Percentiles rank a stretch among this genome's conserved stretches.
phyloP scores from a whole-genome alignment of 1,140 invertebrate species.

The Pogonomyrmex californicus region DNA sequence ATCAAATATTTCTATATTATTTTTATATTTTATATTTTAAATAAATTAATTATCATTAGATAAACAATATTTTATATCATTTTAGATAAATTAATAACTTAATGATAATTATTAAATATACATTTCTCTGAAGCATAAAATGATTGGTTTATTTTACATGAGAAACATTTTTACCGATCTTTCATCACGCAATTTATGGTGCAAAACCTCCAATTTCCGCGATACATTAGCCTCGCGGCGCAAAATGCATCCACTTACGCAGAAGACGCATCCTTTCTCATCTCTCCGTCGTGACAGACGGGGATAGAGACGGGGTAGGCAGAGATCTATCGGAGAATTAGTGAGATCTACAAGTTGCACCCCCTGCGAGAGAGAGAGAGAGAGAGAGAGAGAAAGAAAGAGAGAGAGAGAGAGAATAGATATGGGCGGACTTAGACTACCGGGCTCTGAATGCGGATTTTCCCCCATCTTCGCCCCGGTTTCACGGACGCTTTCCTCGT shows the following conservation, averaged over 20 bases:
- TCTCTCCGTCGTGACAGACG: conserved; percentile 48
- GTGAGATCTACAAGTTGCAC: conserved; percentile 66
- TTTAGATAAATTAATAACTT: background rate
- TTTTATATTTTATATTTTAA: background rate
- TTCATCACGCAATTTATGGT: conserved; percentile 24
- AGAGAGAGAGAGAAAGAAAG: conserved; percentile 36
- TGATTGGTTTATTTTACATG: background rate
- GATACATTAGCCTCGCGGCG: conserved; percentile 47
- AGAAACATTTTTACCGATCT: background rate
- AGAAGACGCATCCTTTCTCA: conserved; percentile 44
- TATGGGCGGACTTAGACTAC: conserved; percentile 56
- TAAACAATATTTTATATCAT: background rate
- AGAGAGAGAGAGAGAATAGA: conserved; percentile 3
- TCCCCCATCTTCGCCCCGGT: conserved; percentile 66
- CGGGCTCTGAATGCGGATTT: conserved; percentile 52
- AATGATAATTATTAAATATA: background rate
- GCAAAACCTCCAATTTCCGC: conserved; percentile 41
- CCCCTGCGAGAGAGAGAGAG: conserved; percentile 17
- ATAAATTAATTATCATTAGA: background rate
- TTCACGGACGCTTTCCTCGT: conserved; percentile 53
- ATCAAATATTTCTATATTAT: background rate
- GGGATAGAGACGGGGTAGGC: conserved; percentile 53
- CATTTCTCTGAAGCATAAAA: background rate
- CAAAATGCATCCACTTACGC: conserved; percentile 58
- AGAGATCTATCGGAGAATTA: conserved; percentile 71